A percentile compares a stretch with the other conserved stretches of the same genome.
Evolutionary conservation across 1,140 invertebrate genomes (phyloP).

Genomic region (Drosophila seguyi): DNA sequence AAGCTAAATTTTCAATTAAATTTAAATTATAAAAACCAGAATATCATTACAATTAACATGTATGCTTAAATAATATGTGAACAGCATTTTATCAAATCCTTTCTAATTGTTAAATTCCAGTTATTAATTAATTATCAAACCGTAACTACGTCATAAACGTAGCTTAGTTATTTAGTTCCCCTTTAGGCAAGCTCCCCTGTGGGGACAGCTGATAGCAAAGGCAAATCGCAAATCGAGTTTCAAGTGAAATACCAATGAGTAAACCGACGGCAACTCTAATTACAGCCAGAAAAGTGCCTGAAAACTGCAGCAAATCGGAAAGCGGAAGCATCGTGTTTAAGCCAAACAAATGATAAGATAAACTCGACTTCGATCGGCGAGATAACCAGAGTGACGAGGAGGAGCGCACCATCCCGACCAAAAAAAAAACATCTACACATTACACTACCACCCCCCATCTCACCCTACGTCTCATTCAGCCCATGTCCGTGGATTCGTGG

Average conservation of each 20-base stretch:
- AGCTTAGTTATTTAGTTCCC: neutral
- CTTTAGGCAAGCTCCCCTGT: conserved; percentile 2
- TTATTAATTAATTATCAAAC: conserved; percentile 4
- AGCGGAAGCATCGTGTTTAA: conserved; percentile 27
- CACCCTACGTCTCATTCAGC: neutral
- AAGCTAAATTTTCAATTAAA: neutral
- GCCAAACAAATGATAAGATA: conserved; percentile 62
- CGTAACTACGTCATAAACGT: neutral
- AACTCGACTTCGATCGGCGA: conserved; percentile 13
- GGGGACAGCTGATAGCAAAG: conserved; percentile 48
- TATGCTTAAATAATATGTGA: conserved; percentile 8
- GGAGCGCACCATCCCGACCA: conserved; percentile 11
- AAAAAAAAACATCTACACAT: neutral
- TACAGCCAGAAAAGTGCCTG: conserved; percentile 66
- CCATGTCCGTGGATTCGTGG: conserved; percentile 48
- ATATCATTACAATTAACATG: conserved; percentile 3
- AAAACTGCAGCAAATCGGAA: conserved; percentile 11
- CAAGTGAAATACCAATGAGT: conserved; percentile 17
- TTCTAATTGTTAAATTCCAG: conserved; percentile 1
- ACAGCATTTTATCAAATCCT: neutral
- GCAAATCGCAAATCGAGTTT: conserved; percentile 33
- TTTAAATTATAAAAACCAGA: neutral
- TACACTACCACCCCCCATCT: no score
- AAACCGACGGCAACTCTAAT: conserved; percentile 38
- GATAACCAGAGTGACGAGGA: conserved; percentile 9